Evolutionary conservation across 2,113 vertebrate genomes (phyloP), one percentile per base, ranked within the genome.

Genomic region (Cyprinodon tularosa): DNA sequence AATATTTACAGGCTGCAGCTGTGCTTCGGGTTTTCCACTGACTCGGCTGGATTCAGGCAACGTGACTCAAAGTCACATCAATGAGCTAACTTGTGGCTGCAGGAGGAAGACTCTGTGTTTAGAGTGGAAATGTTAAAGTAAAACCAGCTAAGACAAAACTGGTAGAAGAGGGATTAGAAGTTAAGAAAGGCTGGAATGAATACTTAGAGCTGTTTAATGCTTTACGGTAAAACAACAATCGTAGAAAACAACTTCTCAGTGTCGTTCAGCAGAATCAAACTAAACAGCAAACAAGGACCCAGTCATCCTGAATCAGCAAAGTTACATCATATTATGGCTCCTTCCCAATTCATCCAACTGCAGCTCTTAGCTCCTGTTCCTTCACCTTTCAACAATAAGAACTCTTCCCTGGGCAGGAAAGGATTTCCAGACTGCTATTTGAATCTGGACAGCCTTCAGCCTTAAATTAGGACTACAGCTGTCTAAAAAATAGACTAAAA

Each of bases 1-100:
- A 80, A 74, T 77, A 82, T 89, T 89, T 87, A 87, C 78, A 69
- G 73, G 68, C 67, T 77, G 59, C 85, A 88, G 84, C 90, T 87
- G 89, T 79, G 73, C 53, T 79, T 40, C 47, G 40, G 22, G 72
- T 84, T 72, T 86, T 82, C 71, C 37, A 36, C 71, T 76, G 81
- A 84, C 72, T 83, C 17, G 70, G 40, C 74, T 84, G 64, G 65
- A 78, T 76, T 77, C 77, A 68, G 71, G 50, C 44, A 50, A 14
- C 62, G 67, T 78, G 84, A 87, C 63, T 64, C 67, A 73, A 76
- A 17, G 42, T 39, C 70, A 59, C 64, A 76, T 38, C 13, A 4
- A 22, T 62, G 66, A 8, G 53, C 66, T 38, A 71, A 73, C 63
- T 74, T 37, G 40, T 76, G 53, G 80, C 80, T 60, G 64, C 75